Conservation (phyloP, 2,113 vertebrate species). For the Trogon melanurus region DNA sequence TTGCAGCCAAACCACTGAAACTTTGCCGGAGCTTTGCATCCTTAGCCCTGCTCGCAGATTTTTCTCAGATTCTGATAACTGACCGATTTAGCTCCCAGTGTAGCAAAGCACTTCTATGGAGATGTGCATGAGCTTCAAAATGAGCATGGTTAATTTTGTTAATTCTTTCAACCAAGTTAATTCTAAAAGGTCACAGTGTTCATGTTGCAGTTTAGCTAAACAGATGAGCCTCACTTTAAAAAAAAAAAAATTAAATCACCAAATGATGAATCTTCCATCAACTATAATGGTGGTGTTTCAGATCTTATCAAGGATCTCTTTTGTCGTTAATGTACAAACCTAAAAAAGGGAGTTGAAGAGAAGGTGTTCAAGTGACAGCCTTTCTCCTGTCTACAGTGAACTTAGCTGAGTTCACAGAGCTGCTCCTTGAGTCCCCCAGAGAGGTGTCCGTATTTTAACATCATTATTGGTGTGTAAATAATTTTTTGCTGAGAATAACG, state of each 20-base stretch:
- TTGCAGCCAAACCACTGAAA: not conserved
- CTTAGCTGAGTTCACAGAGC: not conserved
- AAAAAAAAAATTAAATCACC: not conserved
- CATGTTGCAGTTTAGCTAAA: not conserved
- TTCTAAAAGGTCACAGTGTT: not conserved
- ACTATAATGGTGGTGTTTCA: not conserved
- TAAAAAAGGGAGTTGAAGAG: not conserved
- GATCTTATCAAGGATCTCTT: not conserved
- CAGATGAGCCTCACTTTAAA: not conserved
- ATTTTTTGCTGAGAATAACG: not conserved
- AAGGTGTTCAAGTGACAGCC: not conserved
- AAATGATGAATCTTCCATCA: not conserved
- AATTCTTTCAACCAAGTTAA: not conserved
- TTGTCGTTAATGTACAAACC: not conserved
- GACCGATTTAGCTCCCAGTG: not conserved
- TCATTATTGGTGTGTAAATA: not conserved
- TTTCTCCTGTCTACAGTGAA: not conserved
- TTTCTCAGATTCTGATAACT: not conserved
- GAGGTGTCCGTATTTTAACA: not conserved
- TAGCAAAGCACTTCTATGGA: not conserved
- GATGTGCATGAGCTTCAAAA: not conserved
- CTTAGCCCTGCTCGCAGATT: not conserved
- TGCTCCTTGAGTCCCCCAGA: not conserved
- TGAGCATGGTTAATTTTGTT: not conserved
- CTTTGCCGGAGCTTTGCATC: not conserved